Conservation (phyloP, 2,888 invertebrate genomes). For the Tenthredo mesomela region DNA sequence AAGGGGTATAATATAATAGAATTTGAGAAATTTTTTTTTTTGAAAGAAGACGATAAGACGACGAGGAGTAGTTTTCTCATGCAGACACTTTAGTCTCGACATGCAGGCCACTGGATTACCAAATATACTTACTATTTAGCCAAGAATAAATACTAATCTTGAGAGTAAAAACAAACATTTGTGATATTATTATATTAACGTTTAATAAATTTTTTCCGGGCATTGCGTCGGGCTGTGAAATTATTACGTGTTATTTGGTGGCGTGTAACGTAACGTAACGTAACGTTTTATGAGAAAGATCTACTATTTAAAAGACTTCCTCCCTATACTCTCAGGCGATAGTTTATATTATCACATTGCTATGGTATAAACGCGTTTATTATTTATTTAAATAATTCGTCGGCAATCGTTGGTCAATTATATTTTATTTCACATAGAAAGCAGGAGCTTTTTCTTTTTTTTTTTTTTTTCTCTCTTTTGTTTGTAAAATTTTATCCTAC, state of each 20-base stretch:
- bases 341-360: conserved; percentile 26
- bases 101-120: conserved; percentile 21
- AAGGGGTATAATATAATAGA: conserved; percentile 24
- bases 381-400: conserved; percentile 24
- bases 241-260: conserved; percentile 15
- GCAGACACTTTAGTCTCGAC: neutral
- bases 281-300: neutral
- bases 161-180: conserved; percentile 41
- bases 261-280: neutral
- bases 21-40: neutral
- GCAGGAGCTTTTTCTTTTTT: neutral
- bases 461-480: too few relatives aligned
- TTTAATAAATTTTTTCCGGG: conserved; percentile 25
- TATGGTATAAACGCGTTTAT: neutral
- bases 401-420: conserved; percentile 21
- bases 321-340: conserved; percentile 38
- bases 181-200: conserved; percentile 49
- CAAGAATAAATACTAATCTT: conserved; percentile 13
- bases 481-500: conserved; percentile 16
- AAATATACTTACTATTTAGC: conserved; percentile 37
- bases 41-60: neutral
- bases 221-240: conserved; percentile 33
- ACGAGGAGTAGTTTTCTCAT: neutral
- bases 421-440: neutral
- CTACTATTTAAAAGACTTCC: conserved; percentile 23